phyloP scores from a whole-genome alignment of 2,888 invertebrate species.

The Deilephila elpenor region DNA sequence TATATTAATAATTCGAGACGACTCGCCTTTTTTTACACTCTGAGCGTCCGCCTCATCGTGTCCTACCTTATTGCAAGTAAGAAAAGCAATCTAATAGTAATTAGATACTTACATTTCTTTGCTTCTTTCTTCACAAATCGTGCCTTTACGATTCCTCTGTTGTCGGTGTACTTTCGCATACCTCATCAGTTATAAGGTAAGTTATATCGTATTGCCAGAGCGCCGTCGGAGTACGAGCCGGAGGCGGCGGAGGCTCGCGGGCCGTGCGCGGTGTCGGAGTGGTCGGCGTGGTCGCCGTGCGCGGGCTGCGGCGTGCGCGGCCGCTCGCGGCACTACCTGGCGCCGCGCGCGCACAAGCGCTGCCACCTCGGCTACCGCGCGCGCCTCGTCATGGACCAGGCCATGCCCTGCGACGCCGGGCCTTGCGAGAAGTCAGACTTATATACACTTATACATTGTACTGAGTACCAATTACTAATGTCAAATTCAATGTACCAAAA shows the following conservation, averaged over 20 bases:
- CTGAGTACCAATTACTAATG: too few relatives aligned
- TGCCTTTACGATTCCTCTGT: too few relatives aligned
- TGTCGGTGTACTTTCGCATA: too few relatives aligned
- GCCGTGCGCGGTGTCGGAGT: conserved; percentile 89
- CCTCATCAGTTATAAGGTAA: too few relatives aligned
- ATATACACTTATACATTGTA: conserved; percentile 14
- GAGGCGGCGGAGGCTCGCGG: conserved; percentile 69
- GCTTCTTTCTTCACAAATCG: too few relatives aligned
- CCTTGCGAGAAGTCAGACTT: conserved; percentile 67
- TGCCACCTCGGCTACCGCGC: conserved; percentile 82
- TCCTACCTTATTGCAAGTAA: too few relatives aligned
- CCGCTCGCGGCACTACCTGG: conserved; percentile 87
- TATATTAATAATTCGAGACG: too few relatives aligned
- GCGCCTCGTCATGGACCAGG: conserved; percentile 72
- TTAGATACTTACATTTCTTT: too few relatives aligned
- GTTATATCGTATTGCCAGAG: conserved; percentile 49
- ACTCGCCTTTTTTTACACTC: too few relatives aligned
- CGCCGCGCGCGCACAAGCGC: conserved; percentile 85
- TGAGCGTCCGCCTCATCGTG: too few relatives aligned
- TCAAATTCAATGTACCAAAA: too few relatives aligned
- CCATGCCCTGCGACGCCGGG: conserved; percentile 73
- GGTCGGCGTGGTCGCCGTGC: conserved; percentile 92
- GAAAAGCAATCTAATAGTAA: too few relatives aligned
- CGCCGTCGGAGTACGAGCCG: conserved; percentile 76
- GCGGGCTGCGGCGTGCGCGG: conserved; percentile 88